These are phyloP conservation scores for Melanargia galathea DNA, from an alignment of 2,888 invertebrate species.

Conservation along the genomic window DNA sequence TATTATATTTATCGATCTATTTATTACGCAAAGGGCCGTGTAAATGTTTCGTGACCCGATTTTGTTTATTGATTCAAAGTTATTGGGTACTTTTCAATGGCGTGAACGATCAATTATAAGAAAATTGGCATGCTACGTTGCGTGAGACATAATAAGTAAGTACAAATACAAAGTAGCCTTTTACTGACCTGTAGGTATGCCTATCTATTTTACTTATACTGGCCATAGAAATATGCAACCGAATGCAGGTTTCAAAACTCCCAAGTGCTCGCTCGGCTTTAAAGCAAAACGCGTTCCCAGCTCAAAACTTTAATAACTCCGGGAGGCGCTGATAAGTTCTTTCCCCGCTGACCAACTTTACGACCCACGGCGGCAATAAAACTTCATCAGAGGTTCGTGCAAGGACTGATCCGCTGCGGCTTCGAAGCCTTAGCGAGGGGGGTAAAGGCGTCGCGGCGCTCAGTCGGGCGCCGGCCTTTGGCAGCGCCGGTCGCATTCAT, in stretches of 20 bases:
- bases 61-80: slow-evolving; percentile 19
- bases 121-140: slow-evolving; percentile 7
- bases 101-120: slow-evolving; percentile 17
- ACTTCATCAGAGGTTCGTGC: slow-evolving; percentile 56
- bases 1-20: slow-evolving; percentile 4
- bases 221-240: not conserved
- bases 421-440: slow-evolving; percentile 45
- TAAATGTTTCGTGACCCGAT: slow-evolving; percentile 10
- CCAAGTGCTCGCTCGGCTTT: not conserved
- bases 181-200: slow-evolving; percentile 3
- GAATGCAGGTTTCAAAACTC: not conserved
- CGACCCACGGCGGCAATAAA: slow-evolving; percentile 65
- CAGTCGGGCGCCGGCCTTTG: slow-evolving; percentile 79
- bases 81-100: slow-evolving; percentile 6
- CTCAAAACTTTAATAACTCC: slow-evolving; percentile 56
- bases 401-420: slow-evolving; percentile 41
- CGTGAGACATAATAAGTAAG: slow-evolving; percentile 17
- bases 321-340: slow-evolving; percentile 58
- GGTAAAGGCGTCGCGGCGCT: slow-evolving; percentile 52
- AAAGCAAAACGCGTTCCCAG: slow-evolving; percentile 33
- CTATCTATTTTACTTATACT: not conserved
- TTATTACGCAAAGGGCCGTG: slow-evolving; percentile 2
- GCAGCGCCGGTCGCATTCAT: slow-evolving; percentile 74
- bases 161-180: not conserved
- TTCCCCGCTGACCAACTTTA: slow-evolving; percentile 56